Base-by-base conservation (phyloP, 2,797 vertebrate genomes). In the Fistularia commersonii region DNA sequence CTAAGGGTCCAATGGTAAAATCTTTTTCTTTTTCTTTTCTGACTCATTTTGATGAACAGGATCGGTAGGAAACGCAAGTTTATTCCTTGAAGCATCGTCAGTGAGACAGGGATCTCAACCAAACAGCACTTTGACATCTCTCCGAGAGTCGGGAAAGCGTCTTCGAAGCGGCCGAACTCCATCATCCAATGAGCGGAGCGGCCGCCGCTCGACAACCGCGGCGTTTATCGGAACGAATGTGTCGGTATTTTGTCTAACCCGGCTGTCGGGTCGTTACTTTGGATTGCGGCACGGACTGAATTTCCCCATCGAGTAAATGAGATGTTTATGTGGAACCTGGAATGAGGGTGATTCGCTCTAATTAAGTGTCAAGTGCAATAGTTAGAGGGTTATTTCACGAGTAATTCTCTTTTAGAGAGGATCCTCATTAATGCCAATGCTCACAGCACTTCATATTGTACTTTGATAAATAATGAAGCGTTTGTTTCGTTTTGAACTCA, bases 121-220 rank as follows among this genome's bases (percentile, higher is more conserved):
- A 80, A 66, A 66, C 67, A 79, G 80, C 83, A 90, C 82, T 87
- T 87, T 87, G 74, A 80, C 72, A 67, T 69, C 56, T 73, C 66
- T 83, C 59, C 46, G 64, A 60, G 54, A 54, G 15, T 45, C 36
- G 32, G 3, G 10, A 48, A n/a, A n/a, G n/a, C n/a, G n/a, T n/a
- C n/a, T n/a, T n/a, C n/a, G n/a, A n/a, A n/a, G n/a, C n/a, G n/a
- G n/a, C n/a, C n/a, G n/a, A n/a, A n/a, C 11, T 45, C 65, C 51
- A 57, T 57, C 6, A 66, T 36, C 41, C 55, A 51, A 61, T 67
- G 13, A 40, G 6, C 41, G 14, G 38, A 32, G 47, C 13, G 45
- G n/a, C n/a, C n/a, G n/a, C n/a, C n/a, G n/a, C n/a, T n/a, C n/a
- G n/a, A n/a, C n/a, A 4, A 50, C 37, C 33, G 38, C 14, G 7